Percentiles rank a stretch among this genome's conserved stretches.
These are phyloP conservation scores for Calameuta pallipes DNA, from an alignment of 2,888 invertebrate species.

Conservation along the genomic window DNA sequence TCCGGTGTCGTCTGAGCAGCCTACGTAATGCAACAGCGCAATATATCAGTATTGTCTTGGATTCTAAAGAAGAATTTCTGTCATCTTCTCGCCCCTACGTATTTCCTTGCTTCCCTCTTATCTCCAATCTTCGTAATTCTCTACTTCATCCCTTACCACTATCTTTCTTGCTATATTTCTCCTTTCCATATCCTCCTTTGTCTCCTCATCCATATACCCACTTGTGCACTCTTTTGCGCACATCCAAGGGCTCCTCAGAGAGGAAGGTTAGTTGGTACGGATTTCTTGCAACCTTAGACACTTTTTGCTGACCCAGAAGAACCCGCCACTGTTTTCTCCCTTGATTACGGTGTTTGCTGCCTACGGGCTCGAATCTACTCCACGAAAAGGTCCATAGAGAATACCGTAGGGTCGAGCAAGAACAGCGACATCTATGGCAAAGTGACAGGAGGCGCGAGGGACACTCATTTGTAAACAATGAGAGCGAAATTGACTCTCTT, in stretches of 20 bases:
- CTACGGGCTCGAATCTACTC: neutral
- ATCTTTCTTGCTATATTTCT: neutral
- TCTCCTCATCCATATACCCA: neutral
- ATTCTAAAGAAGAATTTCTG: neutral
- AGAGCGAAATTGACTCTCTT: neutral
- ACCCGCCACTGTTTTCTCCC: conserved; percentile 40
- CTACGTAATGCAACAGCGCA: conserved; percentile 23
- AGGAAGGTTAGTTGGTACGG: conserved; percentile 19
- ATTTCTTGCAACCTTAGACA: conserved; percentile 35
- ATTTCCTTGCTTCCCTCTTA: neutral
- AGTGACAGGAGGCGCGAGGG: neutral
- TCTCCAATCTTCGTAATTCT: neutral
- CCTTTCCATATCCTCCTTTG: neutral
- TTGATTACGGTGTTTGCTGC: conserved; percentile 47
- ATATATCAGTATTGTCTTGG: conserved; percentile 36
- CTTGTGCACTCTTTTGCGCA: neutral
- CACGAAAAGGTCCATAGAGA: neutral
- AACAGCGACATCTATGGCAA: neutral
- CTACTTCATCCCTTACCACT: neutral
- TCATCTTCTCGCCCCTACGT: neutral
- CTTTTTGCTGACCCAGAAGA: conserved; percentile 31
- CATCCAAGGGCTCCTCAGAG: conserved; percentile 9
- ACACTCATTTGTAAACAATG: neutral
- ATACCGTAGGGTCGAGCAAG: neutral
- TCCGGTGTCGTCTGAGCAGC: conserved; percentile 21